These are phyloP conservation scores for Leuciscus idus DNA, from an alignment of 2,113 vertebrate species.

Conservation along the genomic window DNA sequence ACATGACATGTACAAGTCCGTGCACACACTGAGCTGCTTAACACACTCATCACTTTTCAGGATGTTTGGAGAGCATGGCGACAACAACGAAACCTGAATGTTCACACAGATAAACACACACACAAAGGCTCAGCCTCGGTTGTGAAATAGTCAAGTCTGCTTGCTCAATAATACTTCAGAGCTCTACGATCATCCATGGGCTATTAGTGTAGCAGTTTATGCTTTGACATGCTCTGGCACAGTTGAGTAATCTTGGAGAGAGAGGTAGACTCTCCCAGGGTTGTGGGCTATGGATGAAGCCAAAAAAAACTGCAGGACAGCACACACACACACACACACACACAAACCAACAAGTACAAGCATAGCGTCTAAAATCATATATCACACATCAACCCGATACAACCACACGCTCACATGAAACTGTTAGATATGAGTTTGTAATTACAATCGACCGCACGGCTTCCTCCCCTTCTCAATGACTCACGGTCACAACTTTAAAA, in stretches of 20 bases:
- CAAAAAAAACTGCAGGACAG: conserved; percentile 55
- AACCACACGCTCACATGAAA: conserved; percentile 20
- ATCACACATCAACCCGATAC: conserved; percentile 1
- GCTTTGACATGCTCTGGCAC: conserved; percentile 52
- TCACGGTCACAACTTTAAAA: background rate
- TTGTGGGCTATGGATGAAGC: conserved; percentile 50
- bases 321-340: conserved; percentile 46
- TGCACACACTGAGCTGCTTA: conserved; percentile 26
- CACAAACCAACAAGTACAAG: conserved; percentile 37
- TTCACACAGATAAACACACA: conserved; percentile 28
- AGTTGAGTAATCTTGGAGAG: conserved; percentile 62
- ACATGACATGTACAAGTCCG: conserved; percentile 35
- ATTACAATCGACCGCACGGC: background rate
- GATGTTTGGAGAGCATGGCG: background rate
- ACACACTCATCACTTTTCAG: conserved; percentile 50
- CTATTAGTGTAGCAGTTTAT: conserved; percentile 46
- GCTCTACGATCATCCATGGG: conserved; percentile 22
- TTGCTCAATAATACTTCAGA: conserved; percentile 38
- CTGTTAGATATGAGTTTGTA: background rate
- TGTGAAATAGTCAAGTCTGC: conserved; percentile 45
- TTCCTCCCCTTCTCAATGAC: conserved; percentile 19
- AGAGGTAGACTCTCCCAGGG: conserved; percentile 56
- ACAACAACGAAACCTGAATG: conserved; percentile 16
- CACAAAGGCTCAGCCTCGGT: conserved; percentile 2
- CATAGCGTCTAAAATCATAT: conserved; percentile 50